These are phyloP conservation scores for Aphelinus atriplicis DNA, from an alignment of 1,140 invertebrate species.

Conservation along the genomic window DNA sequence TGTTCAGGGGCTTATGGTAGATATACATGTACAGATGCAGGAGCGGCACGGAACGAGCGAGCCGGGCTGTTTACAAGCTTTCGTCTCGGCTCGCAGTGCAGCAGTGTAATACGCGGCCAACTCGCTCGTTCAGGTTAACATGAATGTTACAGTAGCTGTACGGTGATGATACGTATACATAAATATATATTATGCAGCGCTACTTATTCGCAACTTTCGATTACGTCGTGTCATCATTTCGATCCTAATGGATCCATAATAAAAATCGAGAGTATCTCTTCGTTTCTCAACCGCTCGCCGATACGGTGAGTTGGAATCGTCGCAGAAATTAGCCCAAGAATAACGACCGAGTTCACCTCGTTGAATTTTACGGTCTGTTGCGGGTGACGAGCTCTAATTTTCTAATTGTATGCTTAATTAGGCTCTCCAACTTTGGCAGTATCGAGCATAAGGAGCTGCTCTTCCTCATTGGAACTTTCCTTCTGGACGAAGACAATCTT, in stretches of 20 bases:
- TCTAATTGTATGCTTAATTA: background rate
- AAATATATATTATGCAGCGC: conserved; percentile 49
- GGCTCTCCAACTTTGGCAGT: background rate
- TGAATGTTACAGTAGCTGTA: conserved; percentile 48
- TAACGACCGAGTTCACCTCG: background rate
- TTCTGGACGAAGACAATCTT: background rate
- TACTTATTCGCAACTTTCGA: conserved; percentile 58
- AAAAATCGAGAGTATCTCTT: no score
- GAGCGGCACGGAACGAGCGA: no score
- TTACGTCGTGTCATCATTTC: conserved; percentile 55
- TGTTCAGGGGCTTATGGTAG: no score
- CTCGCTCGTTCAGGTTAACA: conserved; percentile 40
- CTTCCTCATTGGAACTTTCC: background rate
- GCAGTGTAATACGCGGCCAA: no score
- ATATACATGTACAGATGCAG: no score
- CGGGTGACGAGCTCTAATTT: background rate
- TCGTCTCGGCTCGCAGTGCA: no score
- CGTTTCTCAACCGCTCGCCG: no score
- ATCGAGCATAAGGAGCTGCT: background rate
- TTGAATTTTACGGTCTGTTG: background rate
- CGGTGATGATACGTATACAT: conserved; percentile 29
- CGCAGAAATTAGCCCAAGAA: no score
- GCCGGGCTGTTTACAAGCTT: no score
- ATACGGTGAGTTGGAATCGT: no score
- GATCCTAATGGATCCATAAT: no score